These are phyloP conservation scores for Pseudorhiza aurosa DNA, from an alignment of 30 jellyfish, hydroid and myxozoan genomes.

Conservation along the genomic window DNA sequence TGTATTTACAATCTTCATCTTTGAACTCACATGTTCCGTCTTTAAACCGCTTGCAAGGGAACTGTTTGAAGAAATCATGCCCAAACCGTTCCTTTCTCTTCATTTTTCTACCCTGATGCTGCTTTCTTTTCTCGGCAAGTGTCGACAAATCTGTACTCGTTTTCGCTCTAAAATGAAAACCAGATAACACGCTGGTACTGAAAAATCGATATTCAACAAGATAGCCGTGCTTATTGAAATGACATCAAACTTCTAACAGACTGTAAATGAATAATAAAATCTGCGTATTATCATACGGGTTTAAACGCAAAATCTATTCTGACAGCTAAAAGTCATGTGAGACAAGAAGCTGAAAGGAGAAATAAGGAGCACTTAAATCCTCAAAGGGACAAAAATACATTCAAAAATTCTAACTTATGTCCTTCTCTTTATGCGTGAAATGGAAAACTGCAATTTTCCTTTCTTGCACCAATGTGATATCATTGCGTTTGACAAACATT, in stretches of 20 bases:
- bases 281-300: no score
- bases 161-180: conserved; percentile 68
- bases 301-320: no score
- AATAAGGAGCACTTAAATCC: no score
- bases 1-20: conserved; percentile 64
- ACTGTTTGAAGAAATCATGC: conserved; percentile 26
- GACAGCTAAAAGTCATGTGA: no score
- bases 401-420: no score
- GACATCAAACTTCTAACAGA: background rate
- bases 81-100: conserved; percentile 16
- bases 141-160: conserved; percentile 23
- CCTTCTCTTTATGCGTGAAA: no score
- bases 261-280: background rate
- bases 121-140: conserved; percentile 81
- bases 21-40: conserved; percentile 76
- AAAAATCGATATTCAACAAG: no score
- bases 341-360: no score
- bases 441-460: no score
- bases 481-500: background rate
- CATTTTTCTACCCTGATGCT: conserved; percentile 82
- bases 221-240: no score
- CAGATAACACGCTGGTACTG: background rate
- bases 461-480: no score
- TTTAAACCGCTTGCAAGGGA: conserved; percentile 87
- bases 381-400: no score